These are phyloP conservation scores for Oryctes rhinoceros DNA, from an alignment of 1,140 invertebrate genomes.

Conservation along the genomic window DNA sequence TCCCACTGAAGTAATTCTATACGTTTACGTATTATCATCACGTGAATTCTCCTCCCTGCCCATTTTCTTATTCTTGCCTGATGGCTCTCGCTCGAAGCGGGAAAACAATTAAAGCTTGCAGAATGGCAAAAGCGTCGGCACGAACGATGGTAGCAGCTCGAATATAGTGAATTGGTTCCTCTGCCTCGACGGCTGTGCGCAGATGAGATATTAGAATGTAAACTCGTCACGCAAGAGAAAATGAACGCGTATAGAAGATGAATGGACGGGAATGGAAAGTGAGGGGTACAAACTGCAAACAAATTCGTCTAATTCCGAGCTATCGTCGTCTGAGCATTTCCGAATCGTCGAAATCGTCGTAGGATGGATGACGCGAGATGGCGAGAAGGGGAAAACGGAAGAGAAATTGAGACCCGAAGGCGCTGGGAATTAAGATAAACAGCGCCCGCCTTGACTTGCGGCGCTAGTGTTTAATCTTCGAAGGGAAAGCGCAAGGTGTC, in stretches of 20 bases:
- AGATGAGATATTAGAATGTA: conserved; percentile 20
- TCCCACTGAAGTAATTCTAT: no score
- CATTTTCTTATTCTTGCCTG: background rate
- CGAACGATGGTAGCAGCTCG: no score
- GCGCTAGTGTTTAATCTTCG: no score
- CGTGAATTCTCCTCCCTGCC: background rate
- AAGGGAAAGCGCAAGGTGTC: no score
- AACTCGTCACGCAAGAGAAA: background rate
- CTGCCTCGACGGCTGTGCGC: background rate
- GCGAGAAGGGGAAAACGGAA: background rate
- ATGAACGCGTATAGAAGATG: conserved; percentile 4
- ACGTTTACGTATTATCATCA: no score
- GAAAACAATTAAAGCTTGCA: conserved; percentile 5
- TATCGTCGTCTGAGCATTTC: background rate
- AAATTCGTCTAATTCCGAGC: conserved; percentile 23
- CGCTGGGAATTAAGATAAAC: conserved; percentile 11
- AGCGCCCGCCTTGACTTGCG: background rate
- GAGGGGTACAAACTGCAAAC: conserved; percentile 28
- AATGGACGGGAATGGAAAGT: conserved; percentile 28
- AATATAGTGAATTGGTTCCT: no score
- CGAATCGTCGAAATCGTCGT: background rate
- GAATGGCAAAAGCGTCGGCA: background rate
- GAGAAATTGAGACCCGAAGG: background rate
- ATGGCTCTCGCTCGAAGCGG: background rate
- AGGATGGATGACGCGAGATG: background rate